Evolutionary conservation across 2,888 invertebrate species (phyloP), one percentile per base, ranked within the genome.

Genomic region (Calameuta filiformis): DNA sequence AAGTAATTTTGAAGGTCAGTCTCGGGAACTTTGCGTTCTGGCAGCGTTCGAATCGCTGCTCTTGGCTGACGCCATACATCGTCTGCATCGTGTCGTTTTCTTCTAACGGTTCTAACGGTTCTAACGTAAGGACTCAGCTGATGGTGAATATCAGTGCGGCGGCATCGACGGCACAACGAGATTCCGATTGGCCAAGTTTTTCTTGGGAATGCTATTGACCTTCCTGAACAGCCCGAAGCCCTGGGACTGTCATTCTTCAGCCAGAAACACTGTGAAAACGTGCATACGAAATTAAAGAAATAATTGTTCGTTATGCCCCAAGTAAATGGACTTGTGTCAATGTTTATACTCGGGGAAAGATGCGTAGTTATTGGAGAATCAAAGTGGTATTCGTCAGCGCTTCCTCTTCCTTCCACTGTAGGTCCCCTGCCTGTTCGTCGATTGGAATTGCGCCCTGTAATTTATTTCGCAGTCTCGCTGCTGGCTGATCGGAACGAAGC

Each of bases 401-500:
- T 85, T 88, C 73, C 83, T 83, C 76, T 84, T 87, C 69, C 76
- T 85, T 73, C 35, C 80, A 30, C 30, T 23, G 34, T 35, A 75
- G 31, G 34, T 30, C 9, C 77, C 77, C 35, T 78, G 75, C 73
- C 77, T 85, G 15, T 79, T 84, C 40, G 78, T 81, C 30, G 83
- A 77, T 35, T 77, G 73, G 75, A 84, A 85, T 79, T 88, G 85
- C 56, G 35, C 76, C 12, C 68, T 80, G 76, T 87, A 87, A 77
- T 87, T 81, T 81, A 88, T 86, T n/a, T 84, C 80, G 23, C 86
- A 83, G 80, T 85, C 82, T 15, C 75, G 77, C 75, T 80, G 83
- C 78, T 85, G 80, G 75, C 87, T 87, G 77, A 85, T 85, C n/a
- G 85, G 82, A 73, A 79, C 79, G 30, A 80, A 83, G 35, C 78